Conservation (phyloP, 2,113 vertebrate species). For the Pygoscelis antarcticus region DNA sequence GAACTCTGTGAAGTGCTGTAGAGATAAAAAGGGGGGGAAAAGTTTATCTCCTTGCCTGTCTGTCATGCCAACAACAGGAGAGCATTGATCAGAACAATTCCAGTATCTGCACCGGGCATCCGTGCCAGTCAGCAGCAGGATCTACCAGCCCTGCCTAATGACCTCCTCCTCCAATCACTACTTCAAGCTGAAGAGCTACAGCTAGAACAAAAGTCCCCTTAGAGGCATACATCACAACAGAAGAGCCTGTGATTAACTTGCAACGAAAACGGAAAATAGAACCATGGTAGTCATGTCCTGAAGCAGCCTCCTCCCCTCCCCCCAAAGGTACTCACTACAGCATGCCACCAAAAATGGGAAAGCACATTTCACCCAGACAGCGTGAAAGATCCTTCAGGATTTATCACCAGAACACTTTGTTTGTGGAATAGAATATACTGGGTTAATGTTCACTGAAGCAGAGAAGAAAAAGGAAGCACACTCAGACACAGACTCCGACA, state of each 20-base stretch:
- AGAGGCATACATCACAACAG: neutral
- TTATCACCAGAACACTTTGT: neutral
- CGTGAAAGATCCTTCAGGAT: neutral
- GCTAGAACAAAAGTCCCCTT: slow-evolving; percentile 17
- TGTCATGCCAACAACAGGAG: neutral
- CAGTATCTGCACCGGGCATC: neutral
- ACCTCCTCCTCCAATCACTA: neutral
- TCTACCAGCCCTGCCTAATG: neutral
- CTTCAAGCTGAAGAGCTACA: neutral
- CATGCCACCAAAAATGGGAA: neutral
- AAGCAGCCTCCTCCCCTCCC: neutral
- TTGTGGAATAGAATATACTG: neutral
- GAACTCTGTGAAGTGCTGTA: slow-evolving; percentile 94
- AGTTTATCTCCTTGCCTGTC: neutral
- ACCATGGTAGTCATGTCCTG: neutral
- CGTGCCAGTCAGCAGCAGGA: slow-evolving; percentile 15
- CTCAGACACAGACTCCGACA: neutral
- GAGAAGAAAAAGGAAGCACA: neutral
- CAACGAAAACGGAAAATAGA: neutral
- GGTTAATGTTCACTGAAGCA: neutral
- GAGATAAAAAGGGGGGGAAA: neutral
- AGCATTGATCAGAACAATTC: neutral
- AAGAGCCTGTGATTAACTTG: neutral
- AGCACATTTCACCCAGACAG: neutral
- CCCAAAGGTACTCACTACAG: neutral